Percentiles rank a stretch among this genome's conserved stretches.
Evolutionary conservation across 2,113 vertebrate genomes (phyloP).

Genomic region (Madoqua kirkii): DNA sequence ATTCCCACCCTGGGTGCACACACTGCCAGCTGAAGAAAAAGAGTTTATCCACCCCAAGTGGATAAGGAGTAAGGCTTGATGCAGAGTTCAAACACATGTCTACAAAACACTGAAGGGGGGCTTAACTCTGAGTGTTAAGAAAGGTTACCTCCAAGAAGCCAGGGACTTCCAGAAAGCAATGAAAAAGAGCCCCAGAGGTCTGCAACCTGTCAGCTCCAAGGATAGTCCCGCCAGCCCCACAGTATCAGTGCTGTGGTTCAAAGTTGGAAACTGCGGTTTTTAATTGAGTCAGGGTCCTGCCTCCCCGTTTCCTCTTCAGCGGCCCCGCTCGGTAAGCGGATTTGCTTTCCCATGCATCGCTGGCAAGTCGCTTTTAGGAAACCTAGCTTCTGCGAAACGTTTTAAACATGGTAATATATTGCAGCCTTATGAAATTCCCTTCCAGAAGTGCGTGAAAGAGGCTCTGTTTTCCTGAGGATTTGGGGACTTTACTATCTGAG

Average conservation of each 20-base stretch:
- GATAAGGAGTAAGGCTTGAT: not conserved
- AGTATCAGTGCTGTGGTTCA: not conserved
- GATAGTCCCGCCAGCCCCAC: not conserved
- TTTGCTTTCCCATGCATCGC: slow-evolving; percentile 25
- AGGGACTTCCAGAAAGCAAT: not conserved
- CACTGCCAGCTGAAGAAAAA: not conserved
- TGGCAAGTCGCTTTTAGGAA: slow-evolving; percentile 39
- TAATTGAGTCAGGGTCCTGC: not conserved
- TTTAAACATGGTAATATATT: slow-evolving; percentile 30
- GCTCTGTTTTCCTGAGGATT: slow-evolving; percentile 36
- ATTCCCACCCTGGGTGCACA: not conserved
- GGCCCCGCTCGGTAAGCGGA: not conserved
- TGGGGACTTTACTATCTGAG: not conserved
- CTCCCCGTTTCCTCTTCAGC: not conserved
- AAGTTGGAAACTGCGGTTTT: not conserved
- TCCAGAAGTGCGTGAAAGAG: slow-evolving; percentile 38
- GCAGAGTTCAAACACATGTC: not conserved
- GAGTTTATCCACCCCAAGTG: not conserved
- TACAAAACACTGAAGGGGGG: not conserved
- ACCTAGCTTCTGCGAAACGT: slow-evolving; percentile 42
- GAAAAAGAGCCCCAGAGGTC: not conserved
- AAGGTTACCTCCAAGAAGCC: not conserved
- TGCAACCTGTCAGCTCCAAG: not conserved
- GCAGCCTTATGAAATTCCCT: not conserved
- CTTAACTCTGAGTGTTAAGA: not conserved